Percentiles rank a stretch among this genome's conserved stretches.
Conservation (phyloP, 1,140 invertebrate genomes). For the Lepidotrigona ventralis region DNA sequence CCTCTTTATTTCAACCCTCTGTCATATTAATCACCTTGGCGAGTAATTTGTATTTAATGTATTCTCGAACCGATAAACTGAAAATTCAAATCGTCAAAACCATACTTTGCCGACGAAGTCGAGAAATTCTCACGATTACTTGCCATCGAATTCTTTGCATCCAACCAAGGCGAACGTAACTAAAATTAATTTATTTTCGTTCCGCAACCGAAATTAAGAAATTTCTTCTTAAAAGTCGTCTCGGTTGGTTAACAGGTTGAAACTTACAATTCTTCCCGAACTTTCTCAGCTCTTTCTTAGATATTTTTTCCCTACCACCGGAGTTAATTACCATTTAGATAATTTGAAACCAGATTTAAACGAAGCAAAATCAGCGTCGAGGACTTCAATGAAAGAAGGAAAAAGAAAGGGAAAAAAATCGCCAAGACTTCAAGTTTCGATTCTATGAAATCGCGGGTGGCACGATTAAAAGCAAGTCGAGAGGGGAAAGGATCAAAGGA, state of each 20-base stretch:
- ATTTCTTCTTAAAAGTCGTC: neutral
- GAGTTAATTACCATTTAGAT: neutral
- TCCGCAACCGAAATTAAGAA: neutral
- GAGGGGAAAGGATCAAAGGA: neutral
- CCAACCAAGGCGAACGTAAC: neutral
- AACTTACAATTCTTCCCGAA: neutral
- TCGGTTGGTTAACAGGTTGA: neutral
- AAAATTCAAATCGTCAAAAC: neutral
- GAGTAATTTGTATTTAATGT: neutral
- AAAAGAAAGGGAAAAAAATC: too few species aligned
- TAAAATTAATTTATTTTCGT: neutral
- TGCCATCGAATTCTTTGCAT: neutral
- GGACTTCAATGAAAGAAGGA: neutral
- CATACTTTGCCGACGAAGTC: too few species aligned
- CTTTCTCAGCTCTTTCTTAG: neutral
- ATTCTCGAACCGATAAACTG: neutral
- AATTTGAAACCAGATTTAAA: neutral
- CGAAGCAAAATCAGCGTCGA: neutral
- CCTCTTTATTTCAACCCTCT: too few species aligned
- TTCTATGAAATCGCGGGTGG: too few species aligned
- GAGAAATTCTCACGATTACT: neutral
- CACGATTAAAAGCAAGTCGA: neutral
- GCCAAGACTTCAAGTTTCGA: neutral
- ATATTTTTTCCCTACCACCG: neutral
- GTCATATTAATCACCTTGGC: too few species aligned